Base-by-base conservation (phyloP, 2,888 invertebrate genomes). In the Drosophila stalkeri region DNA sequence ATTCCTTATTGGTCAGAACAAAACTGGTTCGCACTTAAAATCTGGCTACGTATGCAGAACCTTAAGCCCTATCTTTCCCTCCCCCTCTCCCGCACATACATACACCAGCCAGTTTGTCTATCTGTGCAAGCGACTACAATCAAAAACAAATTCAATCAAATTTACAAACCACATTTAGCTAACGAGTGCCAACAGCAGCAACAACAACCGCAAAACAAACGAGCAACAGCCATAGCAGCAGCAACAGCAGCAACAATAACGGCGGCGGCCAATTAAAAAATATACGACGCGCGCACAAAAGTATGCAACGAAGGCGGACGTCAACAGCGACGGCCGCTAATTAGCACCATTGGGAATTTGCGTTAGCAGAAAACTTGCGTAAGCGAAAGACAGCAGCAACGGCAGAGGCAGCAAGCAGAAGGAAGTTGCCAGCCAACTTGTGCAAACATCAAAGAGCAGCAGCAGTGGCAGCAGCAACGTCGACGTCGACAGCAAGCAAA, bases 301-400 rank as follows among this genome's bases (percentile, higher is more conserved):
- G 77, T 86, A 76, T 83, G 77, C 79, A 77, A 16, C 66, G 75
- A 69, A 69, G 69, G 60, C 74, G 75, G 56, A 67, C 71, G 71
- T 65, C 59, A 75, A 77, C 72, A 84, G 86, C 81, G 77, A 69
- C 64, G 82, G 62, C 90, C 92, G 91, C 92, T 93, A 93, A 93
- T 93, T 93, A 93, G 91, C 91, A 92, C 93, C 93, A 90, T 86
- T 87, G 93, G 93, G 93, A 93, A 91, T 92, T 90, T 77, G 71
- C 70, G 60, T 67, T 72, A 70, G 68, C 64, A 80, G 72, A 64
- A 64, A 61, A 64, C 66, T 68, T 70, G 66, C 63, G 62, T 59
- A 63, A 61, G 69, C 68, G 61, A 59, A 62, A 79, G 57, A 64
- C 41, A 61, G 66, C 43, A 75, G 55, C 57, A 35, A 9, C 33